Conservation (phyloP, 2,797 vertebrate species). For the Chelon auratus region DNA sequence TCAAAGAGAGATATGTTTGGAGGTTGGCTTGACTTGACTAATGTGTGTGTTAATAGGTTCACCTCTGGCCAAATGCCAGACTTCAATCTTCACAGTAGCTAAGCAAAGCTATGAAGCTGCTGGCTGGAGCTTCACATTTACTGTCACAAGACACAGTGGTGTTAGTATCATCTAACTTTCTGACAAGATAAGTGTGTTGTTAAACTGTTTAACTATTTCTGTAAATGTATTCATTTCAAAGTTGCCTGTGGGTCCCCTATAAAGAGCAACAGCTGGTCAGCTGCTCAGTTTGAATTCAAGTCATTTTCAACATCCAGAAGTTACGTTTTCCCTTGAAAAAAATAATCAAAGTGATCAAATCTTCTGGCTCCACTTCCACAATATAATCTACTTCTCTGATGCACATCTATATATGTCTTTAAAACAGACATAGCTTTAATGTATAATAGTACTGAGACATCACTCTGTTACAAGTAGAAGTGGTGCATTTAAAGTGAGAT, state of each 20-base stretch:
- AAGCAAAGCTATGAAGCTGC: neutral
- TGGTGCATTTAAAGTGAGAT: too few species aligned
- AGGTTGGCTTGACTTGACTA: too few species aligned
- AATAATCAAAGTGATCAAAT: neutral
- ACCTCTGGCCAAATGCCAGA: too few species aligned
- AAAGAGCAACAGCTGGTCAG: slow-evolving; percentile 14
- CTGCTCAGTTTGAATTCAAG: slow-evolving; percentile 8
- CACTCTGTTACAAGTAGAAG: too few species aligned
- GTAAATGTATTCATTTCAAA: too few species aligned
- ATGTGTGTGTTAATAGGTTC: too few species aligned
- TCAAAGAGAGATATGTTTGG: too few species aligned
- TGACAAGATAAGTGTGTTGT: neutral
- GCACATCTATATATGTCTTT: neutral
- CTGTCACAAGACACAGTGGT: neutral
- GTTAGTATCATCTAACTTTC: neutral
- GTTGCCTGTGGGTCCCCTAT: neutral
- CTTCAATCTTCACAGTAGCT: neutral
- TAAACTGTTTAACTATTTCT: neutral
- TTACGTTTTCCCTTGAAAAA: neutral
- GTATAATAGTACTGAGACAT: too few species aligned
- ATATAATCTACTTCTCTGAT: neutral
- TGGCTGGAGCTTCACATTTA: neutral
- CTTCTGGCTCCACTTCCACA: neutral
- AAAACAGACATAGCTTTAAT: neutral
- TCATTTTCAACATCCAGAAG: neutral